Evolutionary conservation across 2,797 vertebrate species (phyloP).

Genomic region (Arnoldichthys spilopterus): DNA sequence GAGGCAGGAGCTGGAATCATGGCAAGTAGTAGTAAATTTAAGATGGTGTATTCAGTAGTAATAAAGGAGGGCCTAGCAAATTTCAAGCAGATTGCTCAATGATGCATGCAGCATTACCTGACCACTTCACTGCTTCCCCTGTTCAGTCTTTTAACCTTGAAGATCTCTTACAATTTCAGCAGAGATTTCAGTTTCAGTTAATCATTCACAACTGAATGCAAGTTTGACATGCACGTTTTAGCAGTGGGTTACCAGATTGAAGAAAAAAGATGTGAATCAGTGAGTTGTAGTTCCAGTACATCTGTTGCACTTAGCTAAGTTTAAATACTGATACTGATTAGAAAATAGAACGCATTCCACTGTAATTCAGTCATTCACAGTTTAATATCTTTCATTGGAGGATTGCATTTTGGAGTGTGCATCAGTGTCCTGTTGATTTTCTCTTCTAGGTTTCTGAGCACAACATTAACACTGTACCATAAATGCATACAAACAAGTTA

Average conservation of each 20-base stretch:
- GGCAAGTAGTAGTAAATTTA: slow-evolving; percentile 5
- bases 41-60: slow-evolving; percentile 7
- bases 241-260: not conserved
- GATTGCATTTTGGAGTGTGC: not conserved
- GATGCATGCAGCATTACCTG: not conserved
- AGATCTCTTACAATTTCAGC: not conserved
- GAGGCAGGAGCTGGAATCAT: slow-evolving; percentile 45
- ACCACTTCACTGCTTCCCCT: not conserved
- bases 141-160: not conserved
- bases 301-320: not conserved
- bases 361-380: not conserved
- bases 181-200: not conserved
- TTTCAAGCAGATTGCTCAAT: not conserved
- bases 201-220: not conserved
- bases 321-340: not conserved
- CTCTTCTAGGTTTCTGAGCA: not conserved
- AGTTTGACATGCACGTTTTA: not conserved
- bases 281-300: not conserved
- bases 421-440: not conserved
- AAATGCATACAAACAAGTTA: not conserved
- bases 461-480: not conserved
- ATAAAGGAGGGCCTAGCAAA: not conserved
- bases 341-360: not conserved
- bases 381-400: not conserved
- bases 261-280: not conserved